Base-by-base conservation (phyloP, 2,888 invertebrate genomes). In the Drosophila anceps region DNA sequence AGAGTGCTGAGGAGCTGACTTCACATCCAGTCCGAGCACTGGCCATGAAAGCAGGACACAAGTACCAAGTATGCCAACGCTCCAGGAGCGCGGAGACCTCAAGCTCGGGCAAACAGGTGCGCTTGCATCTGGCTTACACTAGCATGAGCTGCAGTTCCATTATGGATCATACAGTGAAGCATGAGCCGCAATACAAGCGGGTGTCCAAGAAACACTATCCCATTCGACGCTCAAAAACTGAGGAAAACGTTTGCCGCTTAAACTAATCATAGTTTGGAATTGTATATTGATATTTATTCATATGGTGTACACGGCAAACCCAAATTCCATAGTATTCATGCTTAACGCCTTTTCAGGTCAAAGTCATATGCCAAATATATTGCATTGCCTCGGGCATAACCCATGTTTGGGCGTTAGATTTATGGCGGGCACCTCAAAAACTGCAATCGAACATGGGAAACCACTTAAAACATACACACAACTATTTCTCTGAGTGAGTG, bases 391-490 rank as follows among this genome's bases (percentile, higher is more conserved):
- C 35, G 60, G 66, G 76, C 62, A 58, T 41, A 58, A 57, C 61
- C 62, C 66, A 57, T 71, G 72, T 81, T 88, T 69, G 58, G 57
- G 59, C 58, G 27, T 46, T 72, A 67, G 83, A 87, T 90, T 90
- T 87, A 87, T 85, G 77, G 71, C 63, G 37, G 54, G 46, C 74
- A 76, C 67, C 68, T 72, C 73, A 71, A 76, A 71, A 90, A 87
- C 77, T 90, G 88, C 90, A 86, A 74, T 69, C 85, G 71, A 88
- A 87, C 86, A 87, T 90, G 86, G 79, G 85, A 90, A 90, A 55
- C 79, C 86, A 90, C 86, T 87, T 90, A 78, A 76, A 68, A 39
- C 75, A 67, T 46, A 35, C 35, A 35, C 33, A 31, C 51, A 20
- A 20, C n/a, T 53, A n/a, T 53, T 4, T 20, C 1, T 39, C 4